Base-by-base conservation (phyloP, 2,888 invertebrate species). In the Halictus ligatus region DNA sequence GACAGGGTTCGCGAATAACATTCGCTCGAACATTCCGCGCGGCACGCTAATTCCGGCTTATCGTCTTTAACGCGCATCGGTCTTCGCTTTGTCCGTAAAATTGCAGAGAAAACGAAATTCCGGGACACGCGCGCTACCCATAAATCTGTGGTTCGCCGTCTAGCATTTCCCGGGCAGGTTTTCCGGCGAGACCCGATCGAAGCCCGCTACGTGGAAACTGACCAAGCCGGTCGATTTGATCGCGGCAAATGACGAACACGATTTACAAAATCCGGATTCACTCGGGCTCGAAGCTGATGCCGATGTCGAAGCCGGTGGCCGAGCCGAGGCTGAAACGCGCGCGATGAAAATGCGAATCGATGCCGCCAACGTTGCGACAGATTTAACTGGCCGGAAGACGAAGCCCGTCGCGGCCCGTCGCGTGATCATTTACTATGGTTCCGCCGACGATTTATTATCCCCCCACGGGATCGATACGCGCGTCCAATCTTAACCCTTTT, bases 311-410 rank as follows among this genome's bases (percentile, higher is more conserved):
- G 8, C 43, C 4, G 43, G 8, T 8, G 43, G 46, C n/a, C 54
- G n/a, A 58, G 60, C 60, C 60, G 60, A 21, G 3, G 54, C 54
- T 54, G 21, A 21, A 54, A 54, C 8, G 21, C 21, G 21, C 60
- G 60, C 75, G 80, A 69, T 84, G 85, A 69, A 83, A 84, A 80
- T 85, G 84, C 72, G 85, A 79, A 85, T 80, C 84, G 79, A 85
- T 43, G 67, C 67, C 67, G 35, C 21, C 60, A n/a, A n/a, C 78
- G 58, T 83, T 84, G 58, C 73, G 75, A 64, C 60, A 43, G 54
- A 60, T 79, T 84, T 76, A 67, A 84, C 75, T 6, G 58, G 21
- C 73, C 73, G 84, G 67, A 79, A 85, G 75, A 71, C 72, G 75
- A 75, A 67, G 67, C 46, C 58, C 40, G 72, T 35, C 71, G 13